phyloP scores from a whole-genome alignment of 2,797 vertebrate genomes.

The Enteromius afrohamiltoni region DNA sequence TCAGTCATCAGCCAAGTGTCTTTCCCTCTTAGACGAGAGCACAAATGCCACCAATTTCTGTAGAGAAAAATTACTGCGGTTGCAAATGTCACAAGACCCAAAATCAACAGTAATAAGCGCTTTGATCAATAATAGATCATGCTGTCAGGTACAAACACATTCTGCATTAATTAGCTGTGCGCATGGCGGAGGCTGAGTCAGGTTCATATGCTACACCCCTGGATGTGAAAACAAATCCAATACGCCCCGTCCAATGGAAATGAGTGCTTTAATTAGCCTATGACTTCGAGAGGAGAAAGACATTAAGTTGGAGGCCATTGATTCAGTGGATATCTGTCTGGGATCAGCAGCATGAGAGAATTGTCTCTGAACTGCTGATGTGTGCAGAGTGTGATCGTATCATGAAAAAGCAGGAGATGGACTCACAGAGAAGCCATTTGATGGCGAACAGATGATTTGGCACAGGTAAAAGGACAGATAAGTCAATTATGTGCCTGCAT shows the following conservation, averaged over 20 bases:
- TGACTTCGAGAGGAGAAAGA: slow-evolving; percentile 50
- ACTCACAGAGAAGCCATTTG: slow-evolving; percentile 6
- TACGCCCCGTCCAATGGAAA: slow-evolving; percentile 32
- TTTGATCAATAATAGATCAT: slow-evolving; percentile 65
- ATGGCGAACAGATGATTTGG: neutral
- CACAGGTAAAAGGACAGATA: slow-evolving; percentile 3
- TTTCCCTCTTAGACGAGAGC: slow-evolving; percentile 56
- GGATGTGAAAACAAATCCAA: slow-evolving; percentile 32
- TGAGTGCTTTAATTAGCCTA: slow-evolving; percentile 51
- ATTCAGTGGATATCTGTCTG: slow-evolving; percentile 28
- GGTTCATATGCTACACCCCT: slow-evolving; percentile 11
- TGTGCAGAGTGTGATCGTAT: slow-evolving; percentile 5
- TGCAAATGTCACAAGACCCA: slow-evolving; percentile 64
- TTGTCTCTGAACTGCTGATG: neutral
- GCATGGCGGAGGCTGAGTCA: slow-evolving; percentile 2
- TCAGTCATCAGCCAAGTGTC: slow-evolving; percentile 58
- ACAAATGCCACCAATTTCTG: slow-evolving; percentile 63
- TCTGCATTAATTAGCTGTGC: slow-evolving; percentile 58
- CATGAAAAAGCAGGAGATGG: slow-evolving; percentile 22
- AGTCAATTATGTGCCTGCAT: slow-evolving; percentile 4
- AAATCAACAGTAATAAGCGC: slow-evolving; percentile 67
- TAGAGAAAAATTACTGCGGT: slow-evolving; percentile 57
- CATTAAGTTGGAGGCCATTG: slow-evolving; percentile 11
- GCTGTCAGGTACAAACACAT: slow-evolving; percentile 59
- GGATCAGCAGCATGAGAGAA: slow-evolving; percentile 1